Base-by-base conservation (phyloP, 2,113 vertebrate genomes). In the Otus sunia region DNA sequence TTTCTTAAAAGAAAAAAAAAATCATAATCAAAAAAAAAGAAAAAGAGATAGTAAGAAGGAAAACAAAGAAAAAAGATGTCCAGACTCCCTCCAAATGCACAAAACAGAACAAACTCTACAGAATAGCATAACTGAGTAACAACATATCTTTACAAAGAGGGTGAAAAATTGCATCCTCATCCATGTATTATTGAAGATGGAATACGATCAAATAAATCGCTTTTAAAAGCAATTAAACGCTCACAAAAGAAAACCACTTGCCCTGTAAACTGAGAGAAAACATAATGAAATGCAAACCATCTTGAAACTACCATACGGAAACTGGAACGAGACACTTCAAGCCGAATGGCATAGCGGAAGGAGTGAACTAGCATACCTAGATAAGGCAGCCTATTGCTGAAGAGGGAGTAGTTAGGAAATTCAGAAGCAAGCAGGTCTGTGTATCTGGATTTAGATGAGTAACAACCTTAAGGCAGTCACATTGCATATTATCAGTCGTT, bases 131-230 rank as follows among this genome's bases (percentile, higher is more conserved):
- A 90, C 72, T 80, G 58, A 80, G 80, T 78, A 91, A 90, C 74
- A 88, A 85, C 76, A 49, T 82, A 58, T 96, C 87, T 88, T 92
- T 90, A 75, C 79, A 94, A 95, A 83, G 55, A 90, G 26, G 58
- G 41, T 94, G 82, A 96, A 97, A 97, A 96, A 94, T 75, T 82
- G 39, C 72, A 74, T 89, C 39, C 30, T 94, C 59, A 63, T 85
- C 29, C 68, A 34, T 59, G 39, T 92, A 74, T 81, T 87, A 86
- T 83, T 89, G 92, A 96, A 91, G 73, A 86, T 64, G 34, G 75
- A 84, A 86, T 69, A n/a, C 0, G 0, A 91, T 74, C 83, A 94
- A 77, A 88, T 89, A 95, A 96, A 93, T 85, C 0, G 1, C 10
- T 26, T 95, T 91, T 82, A 78, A 94, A 95, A 94, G 41, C 69